Conservation (phyloP, 2,888 invertebrate genomes). For the Drosophila siamana region DNA sequence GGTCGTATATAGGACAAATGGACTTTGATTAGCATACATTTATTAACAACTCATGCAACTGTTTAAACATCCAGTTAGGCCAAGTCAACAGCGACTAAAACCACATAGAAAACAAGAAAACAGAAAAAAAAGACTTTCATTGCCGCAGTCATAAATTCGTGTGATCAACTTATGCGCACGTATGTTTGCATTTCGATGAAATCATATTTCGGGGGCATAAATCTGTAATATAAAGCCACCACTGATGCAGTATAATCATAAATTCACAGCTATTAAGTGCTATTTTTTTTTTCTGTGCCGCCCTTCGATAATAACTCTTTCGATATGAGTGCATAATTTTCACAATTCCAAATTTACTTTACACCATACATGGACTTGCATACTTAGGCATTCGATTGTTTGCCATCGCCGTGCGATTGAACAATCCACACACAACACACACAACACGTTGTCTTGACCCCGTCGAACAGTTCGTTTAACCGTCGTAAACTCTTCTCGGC, state of each 20-base stretch:
- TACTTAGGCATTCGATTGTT: neutral
- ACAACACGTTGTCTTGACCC: neutral
- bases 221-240: too few relatives aligned
- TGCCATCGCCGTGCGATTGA: neutral
- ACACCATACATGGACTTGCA: too few relatives aligned
- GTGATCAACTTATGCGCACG: neutral
- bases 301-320: too few relatives aligned
- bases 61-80: slow-evolving; percentile 43
- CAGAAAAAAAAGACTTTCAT: neutral
- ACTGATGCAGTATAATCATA: too few relatives aligned
- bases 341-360: too few relatives aligned
- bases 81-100: slow-evolving; percentile 18
- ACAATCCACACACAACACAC: neutral
- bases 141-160: neutral
- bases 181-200: too few relatives aligned
- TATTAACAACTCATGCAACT: slow-evolving; percentile 67
- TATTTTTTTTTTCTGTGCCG: too few relatives aligned
- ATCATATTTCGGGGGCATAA: too few relatives aligned
- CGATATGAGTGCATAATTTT: too few relatives aligned
- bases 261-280: too few relatives aligned
- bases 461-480: neutral
- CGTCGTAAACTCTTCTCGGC: neutral
- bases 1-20: neutral
- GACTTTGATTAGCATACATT: slow-evolving; percentile 71
- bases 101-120: too few relatives aligned